A percentile compares a stretch with the other conserved stretches of the same genome.
Evolutionary conservation across 2,797 vertebrate genomes (phyloP).

Genomic region (Chiloscyllium punctatum): DNA sequence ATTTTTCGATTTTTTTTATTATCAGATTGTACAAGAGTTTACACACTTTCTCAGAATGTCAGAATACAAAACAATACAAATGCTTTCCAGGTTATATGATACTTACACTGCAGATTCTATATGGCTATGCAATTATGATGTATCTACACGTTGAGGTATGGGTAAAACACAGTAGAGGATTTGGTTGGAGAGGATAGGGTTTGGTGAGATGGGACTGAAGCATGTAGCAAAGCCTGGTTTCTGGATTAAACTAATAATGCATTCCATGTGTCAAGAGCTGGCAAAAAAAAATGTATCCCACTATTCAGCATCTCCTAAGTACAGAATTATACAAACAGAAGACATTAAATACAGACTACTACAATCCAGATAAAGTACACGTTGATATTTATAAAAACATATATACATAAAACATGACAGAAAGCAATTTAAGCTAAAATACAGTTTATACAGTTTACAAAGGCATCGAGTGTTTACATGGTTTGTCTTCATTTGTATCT

Average conservation of each 20-base stretch:
- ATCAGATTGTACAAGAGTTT: conserved; percentile 24
- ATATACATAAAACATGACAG: conserved; percentile 59
- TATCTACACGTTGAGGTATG: background rate
- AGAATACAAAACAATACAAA: conserved; percentile 15
- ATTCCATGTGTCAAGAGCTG: background rate
- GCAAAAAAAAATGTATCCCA: conserved; percentile 2
- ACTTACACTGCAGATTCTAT: background rate
- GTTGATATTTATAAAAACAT: conserved; percentile 69
- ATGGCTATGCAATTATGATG: background rate
- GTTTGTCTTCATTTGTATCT: conserved; percentile 2
- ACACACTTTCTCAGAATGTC: conserved; percentile 12
- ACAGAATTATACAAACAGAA: conserved; percentile 21
- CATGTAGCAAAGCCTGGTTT: background rate
- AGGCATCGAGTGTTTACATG: conserved; percentile 26
- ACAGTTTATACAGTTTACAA: conserved; percentile 43
- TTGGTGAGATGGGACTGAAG: background rate
- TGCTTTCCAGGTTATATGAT: conserved; percentile 3
- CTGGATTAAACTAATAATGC: background rate
- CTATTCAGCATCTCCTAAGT: conserved; percentile 19
- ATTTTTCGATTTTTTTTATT: background rate
- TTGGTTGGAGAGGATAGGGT: too few species aligned
- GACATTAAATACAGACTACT: conserved; percentile 24
- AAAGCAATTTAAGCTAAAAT: conserved; percentile 46
- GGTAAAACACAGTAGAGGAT: background rate
- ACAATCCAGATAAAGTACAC: conserved; percentile 41